Base-by-base conservation (phyloP, 2,113 vertebrate genomes). In the Spea bombifrons region DNA sequence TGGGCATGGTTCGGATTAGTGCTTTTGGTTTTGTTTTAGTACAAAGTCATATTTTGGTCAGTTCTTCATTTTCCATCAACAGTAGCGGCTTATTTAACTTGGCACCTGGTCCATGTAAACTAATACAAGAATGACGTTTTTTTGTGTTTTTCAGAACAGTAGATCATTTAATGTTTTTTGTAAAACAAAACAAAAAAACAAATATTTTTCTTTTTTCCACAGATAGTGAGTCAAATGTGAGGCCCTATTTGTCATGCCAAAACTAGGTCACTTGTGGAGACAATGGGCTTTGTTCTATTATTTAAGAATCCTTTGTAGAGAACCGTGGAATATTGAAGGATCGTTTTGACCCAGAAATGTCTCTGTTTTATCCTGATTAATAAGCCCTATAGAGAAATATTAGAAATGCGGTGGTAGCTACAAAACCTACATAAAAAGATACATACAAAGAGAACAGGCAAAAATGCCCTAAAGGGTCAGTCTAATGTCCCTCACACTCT, bases 1-100 rank as follows among this genome's bases (percentile, higher is more conserved):
- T 64, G 61, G 55, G 68, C 61, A 59, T 52, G 77, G 67, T 64
- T 15, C n/a, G 64, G 63, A 73, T 80, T 65, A 78, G n/a, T 59
- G 61, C 3, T 9, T 17, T 55, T 55, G 71, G 55, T 55, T 63
- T 15, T 50, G 44, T 45, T 61, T 44, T 48, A 55, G 15, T 73
- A 45, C 17, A 8, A 57, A 73, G 71, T 66, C 72, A 30, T 50
- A 43, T 67, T 12, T 73, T 80, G 70, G 70, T 70, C 45, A 61
- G 50, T 70, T 63, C 49, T 65, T 16, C 53, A 12, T 77, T 70
- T 57, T 70, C 67, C 7, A 4, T 5, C 5, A 69, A 43, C 66
- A 70, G 16, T 69, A 30, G 45, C 50, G 30, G 49, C 45, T 70
- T 53, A 67, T 77, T 77, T 76, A 46, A 57, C 44, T 76, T 76